phyloP scores from a whole-genome alignment of 2,113 vertebrate genomes.

The Eubucco bourcierii region DNA sequence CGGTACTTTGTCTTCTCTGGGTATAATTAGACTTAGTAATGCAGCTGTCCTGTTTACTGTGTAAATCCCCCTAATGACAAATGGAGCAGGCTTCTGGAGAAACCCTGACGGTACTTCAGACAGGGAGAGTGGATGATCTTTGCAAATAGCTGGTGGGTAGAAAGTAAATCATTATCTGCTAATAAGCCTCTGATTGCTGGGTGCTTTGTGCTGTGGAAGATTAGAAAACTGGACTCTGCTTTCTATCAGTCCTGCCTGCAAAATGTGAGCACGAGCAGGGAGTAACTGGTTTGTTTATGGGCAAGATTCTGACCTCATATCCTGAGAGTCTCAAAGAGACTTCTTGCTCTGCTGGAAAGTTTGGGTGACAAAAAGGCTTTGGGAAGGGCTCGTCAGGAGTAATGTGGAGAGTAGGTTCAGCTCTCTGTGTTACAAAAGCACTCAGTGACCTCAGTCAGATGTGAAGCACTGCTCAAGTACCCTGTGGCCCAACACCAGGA shows the following conservation, averaged over 20 bases:
- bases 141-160: slow-evolving; percentile 64
- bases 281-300: not conserved
- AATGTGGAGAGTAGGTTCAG: not conserved
- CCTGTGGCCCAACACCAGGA: not conserved
- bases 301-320: not conserved
- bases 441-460: not conserved
- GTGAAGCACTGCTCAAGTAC: rapidly evolving
- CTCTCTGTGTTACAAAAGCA: not conserved
- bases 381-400: not conserved
- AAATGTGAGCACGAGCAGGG: not conserved
- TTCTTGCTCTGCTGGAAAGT: not conserved
- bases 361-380: not conserved
- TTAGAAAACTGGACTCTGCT: slow-evolving; percentile 31
- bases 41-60: slow-evolving; percentile 80
- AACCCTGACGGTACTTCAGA: slow-evolving; percentile 65
- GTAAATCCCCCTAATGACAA: slow-evolving; percentile 78
- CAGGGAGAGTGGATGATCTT: slow-evolving; percentile 42
- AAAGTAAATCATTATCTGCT: slow-evolving; percentile 58
- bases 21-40: slow-evolving; percentile 84
- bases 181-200: slow-evolving; percentile 38
- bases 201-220: slow-evolving; percentile 10
- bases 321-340: not conserved
- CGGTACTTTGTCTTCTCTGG: slow-evolving; percentile 65
- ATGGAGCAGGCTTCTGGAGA: slow-evolving; percentile 70
- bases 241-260: not conserved